phyloP scores from a whole-genome alignment of 2,888 invertebrate species.

The Drosophila greeni region DNA sequence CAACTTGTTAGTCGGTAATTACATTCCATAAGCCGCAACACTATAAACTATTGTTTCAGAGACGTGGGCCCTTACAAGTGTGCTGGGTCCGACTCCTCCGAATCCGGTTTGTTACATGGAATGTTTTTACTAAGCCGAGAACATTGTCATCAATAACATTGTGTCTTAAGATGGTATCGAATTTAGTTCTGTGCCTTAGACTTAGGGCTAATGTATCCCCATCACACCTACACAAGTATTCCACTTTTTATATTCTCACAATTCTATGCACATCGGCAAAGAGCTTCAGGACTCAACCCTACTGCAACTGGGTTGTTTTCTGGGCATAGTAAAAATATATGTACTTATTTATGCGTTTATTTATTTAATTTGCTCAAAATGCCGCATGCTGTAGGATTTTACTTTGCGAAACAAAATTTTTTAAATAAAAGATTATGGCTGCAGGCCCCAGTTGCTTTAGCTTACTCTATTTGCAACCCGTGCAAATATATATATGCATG shows the following conservation, averaged over 20 bases:
- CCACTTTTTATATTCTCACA: slow-evolving; percentile 11
- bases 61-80: slow-evolving; percentile 3
- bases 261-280: neutral
- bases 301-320: slow-evolving; percentile 6
- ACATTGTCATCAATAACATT: neutral
- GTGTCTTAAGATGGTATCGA: neutral
- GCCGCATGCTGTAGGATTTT: slow-evolving; percentile 14
- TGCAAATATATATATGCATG: slow-evolving; percentile 54
- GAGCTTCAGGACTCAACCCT: slow-evolving; percentile 33
- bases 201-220: neutral
- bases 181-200: neutral
- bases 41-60: slow-evolving; percentile 17
- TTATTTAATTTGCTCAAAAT: slow-evolving; percentile 8
- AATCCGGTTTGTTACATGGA: slow-evolving; percentile 3
- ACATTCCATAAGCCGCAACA: slow-evolving; percentile 6
- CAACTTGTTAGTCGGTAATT: slow-evolving; percentile 12
- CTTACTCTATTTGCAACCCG: slow-evolving; percentile 40
- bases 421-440: slow-evolving; percentile 13
- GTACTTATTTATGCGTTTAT: slow-evolving; percentile 18
- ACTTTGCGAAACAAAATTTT: slow-evolving; percentile 26
- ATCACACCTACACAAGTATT: neutral
- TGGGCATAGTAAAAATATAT: slow-evolving; percentile 34
- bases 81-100: neutral
- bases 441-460: slow-evolving; percentile 30
- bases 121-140: slow-evolving; percentile 12